phyloP scores from a whole-genome alignment of 2,797 vertebrate genomes.

The Ambastaia sidthimunki region DNA sequence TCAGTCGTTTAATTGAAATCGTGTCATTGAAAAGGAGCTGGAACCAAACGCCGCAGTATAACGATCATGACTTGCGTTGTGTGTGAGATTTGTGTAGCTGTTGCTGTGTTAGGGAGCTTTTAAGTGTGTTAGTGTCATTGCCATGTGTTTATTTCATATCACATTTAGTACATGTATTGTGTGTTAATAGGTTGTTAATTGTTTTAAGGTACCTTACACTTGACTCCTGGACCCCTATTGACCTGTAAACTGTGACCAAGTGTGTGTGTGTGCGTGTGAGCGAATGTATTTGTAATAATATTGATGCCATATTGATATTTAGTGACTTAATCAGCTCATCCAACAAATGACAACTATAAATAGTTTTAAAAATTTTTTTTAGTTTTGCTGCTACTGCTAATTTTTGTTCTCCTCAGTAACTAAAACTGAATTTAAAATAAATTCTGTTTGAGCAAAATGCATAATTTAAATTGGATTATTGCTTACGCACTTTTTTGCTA shows the following conservation, averaged over 20 bases:
- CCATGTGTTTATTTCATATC: constrained; percentile 29
- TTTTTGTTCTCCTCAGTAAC: constrained; percentile 63
- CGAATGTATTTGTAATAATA: constrained; percentile 69
- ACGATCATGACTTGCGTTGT: constrained; percentile 66
- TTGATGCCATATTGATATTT: constrained; percentile 80
- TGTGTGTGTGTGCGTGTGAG: constrained; percentile 29
- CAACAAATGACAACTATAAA: constrained; percentile 57
- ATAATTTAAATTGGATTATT: constrained; percentile 68
- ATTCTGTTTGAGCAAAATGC: constrained; percentile 57
- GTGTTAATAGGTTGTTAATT: constrained; percentile 72
- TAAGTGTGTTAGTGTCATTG: constrained; percentile 38
- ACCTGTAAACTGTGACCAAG: constrained; percentile 79
- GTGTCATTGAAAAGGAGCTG: constrained; percentile 13
- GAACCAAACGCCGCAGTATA: constrained; percentile 56
- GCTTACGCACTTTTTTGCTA: constrained; percentile 73
- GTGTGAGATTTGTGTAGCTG: constrained; percentile 62
- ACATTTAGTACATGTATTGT: constrained; percentile 70
- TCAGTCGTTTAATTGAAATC: constrained; percentile 22
- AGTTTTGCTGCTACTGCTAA: constrained; percentile 81
- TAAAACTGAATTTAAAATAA: constrained; percentile 54
- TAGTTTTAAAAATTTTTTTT: constrained; percentile 74
- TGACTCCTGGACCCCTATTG: constrained; percentile 77
- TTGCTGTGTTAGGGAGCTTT: constrained; percentile 41
- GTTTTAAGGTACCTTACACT: constrained; percentile 81
- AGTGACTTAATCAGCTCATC: constrained; percentile 73